These are phyloP conservation scores for Gouania willdenowi DNA, from an alignment of 2,797 vertebrate genomes.

Conservation along the genomic window DNA sequence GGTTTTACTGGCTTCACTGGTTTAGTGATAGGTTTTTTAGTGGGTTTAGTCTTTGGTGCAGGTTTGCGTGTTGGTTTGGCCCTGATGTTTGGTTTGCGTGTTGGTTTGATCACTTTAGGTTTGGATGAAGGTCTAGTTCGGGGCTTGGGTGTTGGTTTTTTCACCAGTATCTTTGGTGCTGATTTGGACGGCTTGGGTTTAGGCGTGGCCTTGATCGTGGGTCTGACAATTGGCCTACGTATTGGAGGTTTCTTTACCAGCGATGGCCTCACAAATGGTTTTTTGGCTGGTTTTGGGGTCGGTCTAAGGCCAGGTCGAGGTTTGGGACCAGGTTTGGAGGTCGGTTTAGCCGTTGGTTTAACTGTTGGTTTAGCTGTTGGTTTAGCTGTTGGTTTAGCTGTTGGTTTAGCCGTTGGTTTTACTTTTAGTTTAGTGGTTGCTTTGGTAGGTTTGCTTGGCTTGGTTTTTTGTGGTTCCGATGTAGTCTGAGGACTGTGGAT, in stretches of 20 bases:
- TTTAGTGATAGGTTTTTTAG: slow-evolving; percentile 37
- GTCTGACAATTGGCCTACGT: slow-evolving; percentile 39
- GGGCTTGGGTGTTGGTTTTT: slow-evolving; percentile 40
- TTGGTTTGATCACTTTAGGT: slow-evolving; percentile 46
- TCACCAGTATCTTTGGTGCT: slow-evolving; percentile 39
- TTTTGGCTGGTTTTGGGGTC: slow-evolving; percentile 30
- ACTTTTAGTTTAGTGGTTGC: slow-evolving; percentile 7
- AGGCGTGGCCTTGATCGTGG: slow-evolving; percentile 40
- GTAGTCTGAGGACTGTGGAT: slow-evolving; percentile 52
- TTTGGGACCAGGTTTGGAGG: slow-evolving; percentile 20
- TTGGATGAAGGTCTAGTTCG: slow-evolving; percentile 46
- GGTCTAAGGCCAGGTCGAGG: slow-evolving; percentile 27
- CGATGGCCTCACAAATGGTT: neutral
- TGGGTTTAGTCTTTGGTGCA: slow-evolving; percentile 35
- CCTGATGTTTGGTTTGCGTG: slow-evolving; percentile 32
- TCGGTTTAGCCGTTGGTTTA: no score
- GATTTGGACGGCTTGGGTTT: slow-evolving; percentile 39
- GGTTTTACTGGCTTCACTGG: slow-evolving; percentile 51
- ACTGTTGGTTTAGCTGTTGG: no score
- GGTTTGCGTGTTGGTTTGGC: slow-evolving; percentile 51
- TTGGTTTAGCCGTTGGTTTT: no score
- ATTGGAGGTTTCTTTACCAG: slow-evolving; percentile 40
- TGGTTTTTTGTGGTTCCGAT: slow-evolving; percentile 23
- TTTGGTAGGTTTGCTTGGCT: slow-evolving; percentile 32
- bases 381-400: no score